These are phyloP conservation scores for Leptobrachium ailaonicum DNA, from an alignment of 2,113 vertebrate genomes.

Conservation along the genomic window DNA sequence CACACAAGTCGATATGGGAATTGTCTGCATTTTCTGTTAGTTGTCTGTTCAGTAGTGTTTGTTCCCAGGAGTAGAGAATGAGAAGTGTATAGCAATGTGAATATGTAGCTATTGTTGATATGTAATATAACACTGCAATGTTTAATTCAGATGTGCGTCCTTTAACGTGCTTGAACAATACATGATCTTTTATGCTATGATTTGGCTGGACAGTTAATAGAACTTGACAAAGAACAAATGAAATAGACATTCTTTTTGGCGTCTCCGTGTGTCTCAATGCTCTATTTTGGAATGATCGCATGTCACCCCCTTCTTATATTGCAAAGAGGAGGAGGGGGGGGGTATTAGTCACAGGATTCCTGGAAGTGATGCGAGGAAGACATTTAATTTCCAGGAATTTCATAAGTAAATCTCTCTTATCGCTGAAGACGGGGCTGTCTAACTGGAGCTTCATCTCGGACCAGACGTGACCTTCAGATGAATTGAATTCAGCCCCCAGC, in stretches of 20 bases:
- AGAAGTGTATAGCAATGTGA: background rate
- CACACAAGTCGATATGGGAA: too few relatives aligned
- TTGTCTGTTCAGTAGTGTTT: too few relatives aligned
- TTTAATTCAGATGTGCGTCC: constrained; percentile 30
- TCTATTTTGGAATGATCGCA: constrained; percentile 28
- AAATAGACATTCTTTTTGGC: constrained; percentile 31
- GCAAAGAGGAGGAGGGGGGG: background rate
- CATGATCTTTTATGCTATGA: constrained; percentile 33
- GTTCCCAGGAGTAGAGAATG: too few relatives aligned
- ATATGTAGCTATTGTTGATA: background rate
- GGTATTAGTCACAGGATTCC: constrained; percentile 13
- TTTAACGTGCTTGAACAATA: constrained; percentile 17
- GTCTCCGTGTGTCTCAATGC: constrained; percentile 14
- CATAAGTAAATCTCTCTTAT: constrained; percentile 42
- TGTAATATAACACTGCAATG: constrained; percentile 7
- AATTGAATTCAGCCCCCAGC: constrained; percentile 7
- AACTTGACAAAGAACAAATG: constrained; percentile 34
- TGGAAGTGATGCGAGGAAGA: constrained; percentile 13
- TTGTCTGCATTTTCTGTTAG: too few relatives aligned
- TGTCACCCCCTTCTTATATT: constrained; percentile 11
- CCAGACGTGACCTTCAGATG: constrained; percentile 10
- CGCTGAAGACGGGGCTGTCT: constrained; percentile 23
- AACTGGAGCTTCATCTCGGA: constrained; percentile 24
- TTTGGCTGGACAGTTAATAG: constrained; percentile 8
- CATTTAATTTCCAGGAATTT: constrained; percentile 41